These are phyloP conservation scores for Deroplatys truncata DNA, from an alignment of 2,888 invertebrate genomes.

Conservation along the genomic window DNA sequence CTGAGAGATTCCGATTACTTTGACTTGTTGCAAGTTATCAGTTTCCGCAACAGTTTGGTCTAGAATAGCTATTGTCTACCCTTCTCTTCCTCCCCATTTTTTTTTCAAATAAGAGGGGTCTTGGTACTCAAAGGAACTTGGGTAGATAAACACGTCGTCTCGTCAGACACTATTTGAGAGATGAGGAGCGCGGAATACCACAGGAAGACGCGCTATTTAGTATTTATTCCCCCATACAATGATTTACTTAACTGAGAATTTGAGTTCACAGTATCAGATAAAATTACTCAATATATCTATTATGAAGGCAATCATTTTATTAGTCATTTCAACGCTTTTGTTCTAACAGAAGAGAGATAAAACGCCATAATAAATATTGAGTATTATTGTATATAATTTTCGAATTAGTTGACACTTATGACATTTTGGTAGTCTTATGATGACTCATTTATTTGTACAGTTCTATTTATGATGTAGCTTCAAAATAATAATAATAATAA, in stretches of 20 bases:
- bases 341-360: too few relatives aligned
- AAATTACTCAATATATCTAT: too few relatives aligned
- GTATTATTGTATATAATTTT: too few relatives aligned
- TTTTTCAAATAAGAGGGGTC: background rate
- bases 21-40: constrained; percentile 17
- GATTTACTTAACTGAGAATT: background rate
- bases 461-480: too few relatives aligned
- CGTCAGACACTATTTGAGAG: background rate
- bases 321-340: too few relatives aligned
- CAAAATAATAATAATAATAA: background rate
- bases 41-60: constrained; percentile 6
- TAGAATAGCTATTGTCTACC: background rate
- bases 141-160: background rate
- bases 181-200: too few relatives aligned
- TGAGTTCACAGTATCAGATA: background rate
- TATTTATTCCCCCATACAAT: background rate
- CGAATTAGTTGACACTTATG: too few relatives aligned
- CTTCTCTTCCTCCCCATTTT: background rate
- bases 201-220: background rate
- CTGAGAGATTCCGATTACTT: background rate
- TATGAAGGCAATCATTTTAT: too few relatives aligned
- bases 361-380: too few relatives aligned
- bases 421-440: too few relatives aligned
- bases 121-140: background rate
- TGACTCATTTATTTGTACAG: too few relatives aligned